Conservation (phyloP, 2,797 vertebrate species). For the Anabacerthia variegaticeps region DNA sequence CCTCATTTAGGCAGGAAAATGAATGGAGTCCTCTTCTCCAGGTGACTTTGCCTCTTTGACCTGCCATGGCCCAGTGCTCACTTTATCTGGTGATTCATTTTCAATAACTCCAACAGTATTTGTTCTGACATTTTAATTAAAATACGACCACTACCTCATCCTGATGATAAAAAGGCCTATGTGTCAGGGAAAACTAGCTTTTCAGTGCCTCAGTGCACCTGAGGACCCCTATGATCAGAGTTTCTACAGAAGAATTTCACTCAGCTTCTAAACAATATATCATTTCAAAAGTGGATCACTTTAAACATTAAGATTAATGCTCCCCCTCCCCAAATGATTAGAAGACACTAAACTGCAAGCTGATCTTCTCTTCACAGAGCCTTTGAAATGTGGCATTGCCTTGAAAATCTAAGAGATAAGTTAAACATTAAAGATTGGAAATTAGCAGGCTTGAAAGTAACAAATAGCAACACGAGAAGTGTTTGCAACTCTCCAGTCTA, state of each 20-base stretch:
- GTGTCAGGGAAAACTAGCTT: conserved; percentile 80
- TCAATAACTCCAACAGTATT: conserved; percentile 89
- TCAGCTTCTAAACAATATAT: conserved; percentile 73
- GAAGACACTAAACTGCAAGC: conserved; percentile 27
- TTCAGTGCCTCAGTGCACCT: conserved; percentile 81
- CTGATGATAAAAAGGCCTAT: conserved; percentile 86
- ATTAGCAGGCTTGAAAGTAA: neutral
- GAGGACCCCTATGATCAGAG: conserved; percentile 74
- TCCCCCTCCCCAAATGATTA: conserved; percentile 34
- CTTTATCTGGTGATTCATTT: conserved; percentile 90
- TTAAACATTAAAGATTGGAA: neutral
- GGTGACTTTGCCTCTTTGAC: conserved; percentile 90
- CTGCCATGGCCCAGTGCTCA: conserved; percentile 87
- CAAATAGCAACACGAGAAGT: neutral
- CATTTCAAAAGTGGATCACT: conserved; percentile 73
- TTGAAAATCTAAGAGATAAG: neutral
- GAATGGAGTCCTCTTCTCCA: conserved; percentile 80
- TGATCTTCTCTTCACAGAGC: conserved; percentile 19
- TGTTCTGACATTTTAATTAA: conserved; percentile 95
- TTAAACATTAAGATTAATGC: conserved; percentile 77
- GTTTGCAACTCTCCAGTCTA: neutral
- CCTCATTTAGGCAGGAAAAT: conserved; percentile 80
- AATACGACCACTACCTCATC: conserved; percentile 89
- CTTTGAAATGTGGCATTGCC: conserved; percentile 4
- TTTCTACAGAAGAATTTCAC: conserved; percentile 76